These are phyloP conservation scores for Mormyrus proboscirostris DNA, from an alignment of 2,797 vertebrate species.

Conservation along the genomic window DNA sequence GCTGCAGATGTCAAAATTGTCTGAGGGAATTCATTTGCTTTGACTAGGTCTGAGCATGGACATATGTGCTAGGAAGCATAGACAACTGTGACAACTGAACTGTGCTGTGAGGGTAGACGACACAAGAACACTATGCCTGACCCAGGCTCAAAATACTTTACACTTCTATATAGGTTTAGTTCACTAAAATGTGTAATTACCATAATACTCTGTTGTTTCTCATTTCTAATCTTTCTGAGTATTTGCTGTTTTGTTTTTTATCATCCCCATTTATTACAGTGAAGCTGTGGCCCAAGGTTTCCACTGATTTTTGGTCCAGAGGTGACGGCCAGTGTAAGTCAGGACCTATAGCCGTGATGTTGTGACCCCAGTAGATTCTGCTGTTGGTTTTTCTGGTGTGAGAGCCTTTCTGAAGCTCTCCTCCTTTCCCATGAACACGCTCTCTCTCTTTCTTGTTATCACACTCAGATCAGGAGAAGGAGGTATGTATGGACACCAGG, in stretches of 20 bases:
- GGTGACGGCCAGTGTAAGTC: background rate
- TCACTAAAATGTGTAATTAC: conserved; percentile 25
- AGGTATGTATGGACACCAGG: conserved; percentile 39
- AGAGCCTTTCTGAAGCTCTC: conserved; percentile 38
- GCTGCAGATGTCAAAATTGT: background rate
- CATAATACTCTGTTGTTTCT: conserved; percentile 23
- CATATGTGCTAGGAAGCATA: background rate
- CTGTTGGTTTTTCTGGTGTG: conserved; percentile 9
- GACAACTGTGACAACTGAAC: conserved; percentile 3
- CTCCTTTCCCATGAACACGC: conserved; percentile 32
- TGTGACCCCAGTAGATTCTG: conserved; percentile 4
- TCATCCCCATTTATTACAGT: background rate
- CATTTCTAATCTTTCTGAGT: conserved; percentile 14
- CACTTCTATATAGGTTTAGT: conserved; percentile 12
- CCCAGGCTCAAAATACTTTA: background rate
- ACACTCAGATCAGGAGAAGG: conserved; percentile 51
- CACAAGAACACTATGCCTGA: conserved; percentile 19
- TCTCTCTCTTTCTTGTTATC: conserved; percentile 20
- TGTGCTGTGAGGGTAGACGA: conserved; percentile 15
- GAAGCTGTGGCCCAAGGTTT: background rate
- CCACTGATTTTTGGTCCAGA: background rate
- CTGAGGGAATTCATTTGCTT: background rate
- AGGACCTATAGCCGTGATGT: conserved; percentile 9
- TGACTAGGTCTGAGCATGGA: background rate
- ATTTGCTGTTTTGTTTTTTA: conserved; percentile 13